Percentiles rank a stretch among this genome's conserved stretches.
These are phyloP conservation scores for Exephanes ischioxanthus DNA, from an alignment of 2,888 invertebrate genomes.

Conservation along the genomic window DNA sequence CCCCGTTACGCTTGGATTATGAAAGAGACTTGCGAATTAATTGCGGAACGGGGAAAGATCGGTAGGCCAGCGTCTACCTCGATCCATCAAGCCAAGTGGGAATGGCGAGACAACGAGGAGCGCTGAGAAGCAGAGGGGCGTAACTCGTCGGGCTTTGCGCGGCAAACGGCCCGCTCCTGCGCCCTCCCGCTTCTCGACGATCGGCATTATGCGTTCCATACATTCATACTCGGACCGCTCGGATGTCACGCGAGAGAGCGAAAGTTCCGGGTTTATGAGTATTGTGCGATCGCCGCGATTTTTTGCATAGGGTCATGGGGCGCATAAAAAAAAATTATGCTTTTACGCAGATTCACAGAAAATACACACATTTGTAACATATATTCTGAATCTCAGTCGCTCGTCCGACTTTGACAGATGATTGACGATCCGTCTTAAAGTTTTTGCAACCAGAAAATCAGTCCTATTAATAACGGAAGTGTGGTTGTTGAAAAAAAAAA, in stretches of 20 bases:
- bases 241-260: conserved; percentile 6
- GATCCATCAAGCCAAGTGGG: not conserved
- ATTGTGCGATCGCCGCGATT: not conserved
- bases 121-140: not conserved
- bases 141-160: not conserved
- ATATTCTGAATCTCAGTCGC: too few species aligned
- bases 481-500: not conserved
- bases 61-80: too few species aligned
- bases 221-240: not conserved
- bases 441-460: conserved; percentile 50
- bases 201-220: not conserved
- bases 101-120: not conserved
- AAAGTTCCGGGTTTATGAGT: not conserved
- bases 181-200: too few species aligned
- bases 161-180: not conserved
- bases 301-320: not conserved
- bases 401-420: too few species aligned
- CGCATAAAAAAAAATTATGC: not conserved
- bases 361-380: not conserved
- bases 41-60: not conserved
- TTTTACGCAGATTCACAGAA: not conserved
- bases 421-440: not conserved
- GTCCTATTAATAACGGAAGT: not conserved
- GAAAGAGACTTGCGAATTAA: not conserved
- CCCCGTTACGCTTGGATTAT: not conserved